phyloP scores from a whole-genome alignment of 2,113 vertebrate genomes.

The Lasiurus cinereus region DNA sequence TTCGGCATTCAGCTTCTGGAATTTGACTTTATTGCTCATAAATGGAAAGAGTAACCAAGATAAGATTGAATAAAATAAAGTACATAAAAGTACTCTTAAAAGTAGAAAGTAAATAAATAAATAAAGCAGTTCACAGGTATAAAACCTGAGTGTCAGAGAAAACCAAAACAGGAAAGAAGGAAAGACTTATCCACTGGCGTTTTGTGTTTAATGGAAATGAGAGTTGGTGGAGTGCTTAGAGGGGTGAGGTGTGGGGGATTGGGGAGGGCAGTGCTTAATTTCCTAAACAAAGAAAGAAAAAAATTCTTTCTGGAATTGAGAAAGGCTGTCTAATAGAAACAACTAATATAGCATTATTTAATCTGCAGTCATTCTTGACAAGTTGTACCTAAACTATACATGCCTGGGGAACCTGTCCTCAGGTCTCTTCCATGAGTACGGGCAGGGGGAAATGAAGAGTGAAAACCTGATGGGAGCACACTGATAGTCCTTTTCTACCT shows the following conservation, averaged over 20 bases:
- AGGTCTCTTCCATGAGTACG: background rate
- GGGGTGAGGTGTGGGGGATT: fast-evolving
- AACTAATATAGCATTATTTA: background rate
- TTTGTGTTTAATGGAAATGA: too few species aligned
- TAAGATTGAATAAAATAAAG: background rate
- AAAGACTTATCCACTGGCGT: background rate
- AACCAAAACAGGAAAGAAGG: background rate
- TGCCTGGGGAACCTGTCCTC: background rate
- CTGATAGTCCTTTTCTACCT: background rate
- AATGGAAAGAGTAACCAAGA: background rate
- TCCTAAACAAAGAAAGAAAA: conserved; percentile 25
- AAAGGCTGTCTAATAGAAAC: background rate
- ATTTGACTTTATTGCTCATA: background rate
- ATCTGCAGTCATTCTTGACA: background rate
- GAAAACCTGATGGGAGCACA: background rate
- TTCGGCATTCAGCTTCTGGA: background rate
- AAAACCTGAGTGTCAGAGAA: conserved; percentile 25
- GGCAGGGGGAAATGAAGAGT: background rate
- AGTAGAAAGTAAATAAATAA: background rate
- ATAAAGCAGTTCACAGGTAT: background rate
- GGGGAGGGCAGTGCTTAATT: background rate
- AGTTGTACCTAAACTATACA: background rate
- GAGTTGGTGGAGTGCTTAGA: too few species aligned
- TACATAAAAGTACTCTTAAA: background rate
- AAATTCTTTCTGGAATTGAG: background rate